Evolutionary conservation across 53 echinoderm and acorn worm species (phyloP).

Genomic region (Crossaster papposus): DNA sequence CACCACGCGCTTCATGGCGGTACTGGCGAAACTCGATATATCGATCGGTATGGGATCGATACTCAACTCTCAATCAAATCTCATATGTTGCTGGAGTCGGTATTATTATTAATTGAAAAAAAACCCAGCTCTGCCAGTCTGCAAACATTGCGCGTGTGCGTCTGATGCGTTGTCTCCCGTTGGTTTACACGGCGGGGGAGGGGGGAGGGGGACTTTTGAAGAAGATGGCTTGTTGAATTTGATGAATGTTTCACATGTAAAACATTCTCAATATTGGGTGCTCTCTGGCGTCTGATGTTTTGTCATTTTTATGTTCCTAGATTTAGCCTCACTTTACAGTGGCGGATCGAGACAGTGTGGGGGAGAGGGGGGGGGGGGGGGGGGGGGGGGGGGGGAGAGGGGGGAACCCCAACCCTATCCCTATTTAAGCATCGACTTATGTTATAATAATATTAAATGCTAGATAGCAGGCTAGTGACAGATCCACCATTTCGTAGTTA

Average conservation of each 20-base stretch:
- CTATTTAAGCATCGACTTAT: no score
- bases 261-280: not conserved
- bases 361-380: no score
- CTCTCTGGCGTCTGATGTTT: not conserved
- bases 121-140: slow-evolving; percentile 24
- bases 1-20: not conserved
- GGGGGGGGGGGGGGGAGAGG: no score
- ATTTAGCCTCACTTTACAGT: no score
- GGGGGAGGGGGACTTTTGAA: not conserved
- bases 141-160: not conserved
- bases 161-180: not conserved
- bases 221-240: not conserved
- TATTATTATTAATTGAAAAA: slow-evolving; percentile 54
- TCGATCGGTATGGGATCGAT: slow-evolving; percentile 51
- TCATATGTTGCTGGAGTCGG: slow-evolving; percentile 52
- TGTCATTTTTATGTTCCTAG: no score
- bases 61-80: slow-evolving; percentile 63
- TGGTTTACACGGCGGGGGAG: not conserved
- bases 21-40: slow-evolving; percentile 43
- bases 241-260: not conserved
- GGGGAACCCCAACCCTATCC: no score
- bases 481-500: no score
- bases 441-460: no score
- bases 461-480: no score
- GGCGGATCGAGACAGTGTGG: no score